Percentiles rank a stretch among this genome's conserved stretches.
These are phyloP conservation scores for Synanceia verrucosa DNA, from an alignment of 2,797 vertebrate genomes.

Conservation along the genomic window DNA sequence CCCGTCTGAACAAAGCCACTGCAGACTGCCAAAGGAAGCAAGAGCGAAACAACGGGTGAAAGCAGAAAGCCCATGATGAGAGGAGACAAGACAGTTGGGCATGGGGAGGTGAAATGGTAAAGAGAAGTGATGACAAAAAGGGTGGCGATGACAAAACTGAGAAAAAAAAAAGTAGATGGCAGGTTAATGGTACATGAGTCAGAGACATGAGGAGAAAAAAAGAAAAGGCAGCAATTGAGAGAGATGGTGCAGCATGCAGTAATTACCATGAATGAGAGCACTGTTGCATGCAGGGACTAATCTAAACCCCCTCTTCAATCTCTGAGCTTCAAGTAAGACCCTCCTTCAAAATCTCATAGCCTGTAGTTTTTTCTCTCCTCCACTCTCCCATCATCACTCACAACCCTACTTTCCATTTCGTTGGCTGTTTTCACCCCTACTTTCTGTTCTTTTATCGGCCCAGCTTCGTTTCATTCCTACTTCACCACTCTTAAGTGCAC, in stretches of 20 bases:
- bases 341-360: constrained; percentile 15
- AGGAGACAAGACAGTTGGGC: constrained; percentile 33
- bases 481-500: constrained; percentile 50
- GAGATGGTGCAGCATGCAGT: constrained; percentile 28
- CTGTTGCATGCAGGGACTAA: constrained; percentile 47
- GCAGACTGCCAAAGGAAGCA: constrained; percentile 25
- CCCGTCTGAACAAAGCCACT: constrained; percentile 51
- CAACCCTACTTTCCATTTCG: constrained; percentile 8
- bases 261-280: constrained; percentile 50
- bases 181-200: constrained; percentile 45
- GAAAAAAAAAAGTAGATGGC: constrained; percentile 16
- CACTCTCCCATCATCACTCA: constrained; percentile 18
- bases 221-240: constrained; percentile 18
- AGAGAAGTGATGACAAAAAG: constrained; percentile 35
- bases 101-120: constrained; percentile 32
- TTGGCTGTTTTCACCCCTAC: constrained; percentile 26
- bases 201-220: constrained; percentile 1
- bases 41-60: constrained; percentile 16
- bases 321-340: constrained; percentile 27
- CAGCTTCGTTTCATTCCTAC: constrained; percentile 44
- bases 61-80: constrained; percentile 23
- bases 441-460: constrained; percentile 10
- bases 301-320: constrained; percentile 17
- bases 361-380: not conserved
- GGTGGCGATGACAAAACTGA: constrained; percentile 25